A percentile compares a stretch with the other conserved stretches of the same genome.
Conservation (phyloP, 2,888 invertebrate species). For the Lepas anatifera region DNA sequence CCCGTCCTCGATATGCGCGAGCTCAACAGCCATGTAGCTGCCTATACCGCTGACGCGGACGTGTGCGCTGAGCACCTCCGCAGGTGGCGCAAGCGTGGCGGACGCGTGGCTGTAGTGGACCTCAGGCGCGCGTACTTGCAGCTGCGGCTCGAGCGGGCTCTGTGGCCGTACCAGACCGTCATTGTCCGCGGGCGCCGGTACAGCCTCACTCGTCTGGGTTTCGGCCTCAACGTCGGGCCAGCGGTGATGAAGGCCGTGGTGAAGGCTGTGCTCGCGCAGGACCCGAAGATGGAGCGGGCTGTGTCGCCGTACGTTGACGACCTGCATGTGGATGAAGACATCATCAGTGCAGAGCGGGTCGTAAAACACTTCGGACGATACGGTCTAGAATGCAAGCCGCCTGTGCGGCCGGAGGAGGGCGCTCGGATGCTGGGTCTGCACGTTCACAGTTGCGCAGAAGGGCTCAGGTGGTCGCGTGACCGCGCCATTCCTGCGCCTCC, state of each 20-base stretch:
- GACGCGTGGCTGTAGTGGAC: conserved; percentile 1
- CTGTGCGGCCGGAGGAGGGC: conserved; percentile 4
- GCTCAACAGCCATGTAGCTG: conserved; percentile 3
- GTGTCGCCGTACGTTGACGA: conserved; percentile 16
- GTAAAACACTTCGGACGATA: background rate
- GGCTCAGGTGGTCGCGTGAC: background rate
- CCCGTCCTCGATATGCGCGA: conserved; percentile 16
- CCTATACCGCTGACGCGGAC: conserved; percentile 6
- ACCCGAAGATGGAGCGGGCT: background rate
- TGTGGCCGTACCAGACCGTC: conserved; percentile 16
- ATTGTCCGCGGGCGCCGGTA: conserved; percentile 5
- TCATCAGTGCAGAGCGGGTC: conserved; percentile 2
- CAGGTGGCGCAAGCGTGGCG: background rate
- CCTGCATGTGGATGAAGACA: conserved; percentile 14
- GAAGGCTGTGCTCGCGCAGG: background rate
- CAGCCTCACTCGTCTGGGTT: conserved; percentile 16
- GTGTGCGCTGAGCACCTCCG: conserved; percentile 12
- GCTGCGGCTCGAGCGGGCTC: no score
- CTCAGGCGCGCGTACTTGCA: background rate
- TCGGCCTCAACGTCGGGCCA: conserved; percentile 13
- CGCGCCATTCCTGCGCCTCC: background rate
- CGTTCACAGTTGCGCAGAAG: background rate
- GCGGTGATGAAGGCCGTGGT: conserved; percentile 13
- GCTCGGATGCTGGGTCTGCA: conserved; percentile 1
- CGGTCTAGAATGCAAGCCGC: no score